Evolutionary conservation across 2,888 invertebrate species (phyloP), one percentile per base, ranked within the genome.

Genomic region (Athalia cordata): DNA sequence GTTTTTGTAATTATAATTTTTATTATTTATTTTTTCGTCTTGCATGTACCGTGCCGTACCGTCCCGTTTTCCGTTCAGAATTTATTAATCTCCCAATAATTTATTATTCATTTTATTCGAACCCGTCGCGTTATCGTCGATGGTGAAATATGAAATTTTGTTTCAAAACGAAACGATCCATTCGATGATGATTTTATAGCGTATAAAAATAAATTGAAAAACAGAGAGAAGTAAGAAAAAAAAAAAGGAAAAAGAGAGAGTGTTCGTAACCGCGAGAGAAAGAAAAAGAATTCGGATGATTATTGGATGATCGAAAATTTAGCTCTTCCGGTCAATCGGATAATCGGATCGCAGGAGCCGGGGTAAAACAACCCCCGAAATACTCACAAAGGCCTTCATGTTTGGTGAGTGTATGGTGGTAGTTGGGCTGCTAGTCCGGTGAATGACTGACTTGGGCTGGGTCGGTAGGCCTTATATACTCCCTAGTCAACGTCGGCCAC

Each of bases 311-410:
- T 67, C 9, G 5, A 0, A 15, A 67, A 67, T 50, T 13, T 43
- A 0, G 45, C n/a, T 8, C 45, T 13, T 13, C 7, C 4, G 49
- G 9, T 67, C 9, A 13, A 50, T 13, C 68, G 11, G 3, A 9
- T 8, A 1, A 55, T 52, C 11, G 55, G 8, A 50, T 4, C 15
- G 15, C 29, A 49, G 50, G 52, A 55, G 4, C 47, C 4, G 57
- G 7, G 50, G 59, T 64, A 5, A 29, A 50, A 50, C 62, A 64
- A 62, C 62, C 72, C 59, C 62, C 47, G 29, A 49, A 85, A 89
- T 89, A 90, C 90, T 90, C 89, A 90, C 90, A 87, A 90, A 90
- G 89, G 89, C 88, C 90, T 90, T 90, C 90, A 90, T 90, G 89
- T 87, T 90, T 89, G 87, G 85, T 89, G 82, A 85, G 86, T 89